Evolutionary conservation across 2,797 vertebrate genomes (phyloP), one percentile per base, ranked within the genome.

Genomic region (Falco cherrug): DNA sequence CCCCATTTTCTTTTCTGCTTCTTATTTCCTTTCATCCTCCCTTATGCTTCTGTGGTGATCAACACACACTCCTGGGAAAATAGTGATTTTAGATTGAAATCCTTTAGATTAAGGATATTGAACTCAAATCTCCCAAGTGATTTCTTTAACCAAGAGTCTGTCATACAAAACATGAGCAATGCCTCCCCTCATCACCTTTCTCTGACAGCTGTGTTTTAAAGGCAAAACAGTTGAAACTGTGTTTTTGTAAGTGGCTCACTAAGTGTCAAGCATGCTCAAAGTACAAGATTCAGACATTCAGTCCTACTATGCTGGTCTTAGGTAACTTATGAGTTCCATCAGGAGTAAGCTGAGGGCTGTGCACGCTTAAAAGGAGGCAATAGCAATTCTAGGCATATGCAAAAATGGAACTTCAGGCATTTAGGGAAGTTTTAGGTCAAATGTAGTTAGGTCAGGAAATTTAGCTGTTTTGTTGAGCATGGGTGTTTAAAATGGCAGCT

Each of bases 121-220:
- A 89, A 78, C 31, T 74, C 31, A 33, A 78, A 78, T 78, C 6
- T 54, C 48, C 53, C 65, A 84, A 68, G 57, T 47, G 57, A 81
- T 78, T 93, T 78, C 57, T 81, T 68, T 89, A 92, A 78, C 60
- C 22, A 78, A 74, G 28, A 64, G 33, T 75, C 65, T 93, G 86
- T 95, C 69, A 78, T 61, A 88, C 6, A 71, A 86, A 92, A 88
- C 54, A 75, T 64, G 65, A 95, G n/a, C 48, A 71, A 84, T 86
- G 50, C 24, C 9, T 90, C 28, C 53, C 37, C 11, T 92, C 41
- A 60, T 71, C 73, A 93, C 45, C 57, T 93, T 86, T 92, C 18
- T 80, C 47, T 90, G 86, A 73, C 77, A 87, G 45, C 7, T 68
- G 54, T 85, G 41, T 84, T 89, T 89, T 89, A 88, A 89, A 89